phyloP scores from a whole-genome alignment of 2,888 invertebrate species.

The Metalampra italica region DNA sequence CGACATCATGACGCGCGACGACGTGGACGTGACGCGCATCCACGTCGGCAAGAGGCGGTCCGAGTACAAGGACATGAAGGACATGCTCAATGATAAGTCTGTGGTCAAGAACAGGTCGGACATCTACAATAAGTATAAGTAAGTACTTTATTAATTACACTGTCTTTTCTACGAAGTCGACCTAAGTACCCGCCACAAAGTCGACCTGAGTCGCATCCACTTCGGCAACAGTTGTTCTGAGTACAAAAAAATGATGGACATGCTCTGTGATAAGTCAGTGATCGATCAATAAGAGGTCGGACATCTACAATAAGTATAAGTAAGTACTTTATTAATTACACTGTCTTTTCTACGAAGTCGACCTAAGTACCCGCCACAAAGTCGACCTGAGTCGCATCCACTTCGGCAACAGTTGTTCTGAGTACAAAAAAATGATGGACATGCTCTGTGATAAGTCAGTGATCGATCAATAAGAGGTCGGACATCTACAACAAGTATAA shows the following conservation, averaged over 20 bases:
- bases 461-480: conserved; percentile 63
- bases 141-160: conserved; percentile 27
- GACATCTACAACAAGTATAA: conserved; percentile 80
- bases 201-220: too few relatives aligned
- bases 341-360: conserved; percentile 80
- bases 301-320: too few relatives aligned
- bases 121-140: conserved; percentile 79
- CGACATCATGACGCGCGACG: conserved; percentile 83
- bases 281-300: too few relatives aligned
- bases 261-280: too few relatives aligned
- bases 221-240: too few relatives aligned
- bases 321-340: too few relatives aligned
- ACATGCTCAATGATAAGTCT: conserved; percentile 85
- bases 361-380: conserved; percentile 82
- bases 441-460: conserved; percentile 85
- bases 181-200: too few relatives aligned
- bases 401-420: conserved; percentile 80
- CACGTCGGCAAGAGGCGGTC: conserved; percentile 80
- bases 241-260: too few relatives aligned
- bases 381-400: conserved; percentile 68
- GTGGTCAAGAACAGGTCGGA: conserved; percentile 70
- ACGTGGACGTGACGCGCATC: conserved; percentile 66
- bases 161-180: neutral
- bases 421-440: conserved; percentile 77
- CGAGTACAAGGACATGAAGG: conserved; percentile 78